Base-by-base conservation (phyloP, 2,888 invertebrate species). In the Hirudinaria manillensis region DNA sequence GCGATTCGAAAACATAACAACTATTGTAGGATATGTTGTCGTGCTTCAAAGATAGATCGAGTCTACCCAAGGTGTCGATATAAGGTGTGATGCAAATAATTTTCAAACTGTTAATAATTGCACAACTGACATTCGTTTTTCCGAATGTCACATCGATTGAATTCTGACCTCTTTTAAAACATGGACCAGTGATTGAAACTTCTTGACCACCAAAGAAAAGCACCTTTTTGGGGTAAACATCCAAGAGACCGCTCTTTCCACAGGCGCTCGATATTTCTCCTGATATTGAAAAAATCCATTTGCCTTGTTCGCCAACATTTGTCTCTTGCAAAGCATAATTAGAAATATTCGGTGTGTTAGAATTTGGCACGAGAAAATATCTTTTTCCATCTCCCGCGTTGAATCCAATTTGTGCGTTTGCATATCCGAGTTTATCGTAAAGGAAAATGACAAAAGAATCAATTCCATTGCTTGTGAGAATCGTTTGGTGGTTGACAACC, bases 231-330 rank as follows among this genome's bases (percentile, higher is more conserved):
- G 75, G 75, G 38, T 72, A 61, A 13, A 75, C 61, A n/a, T 71
- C 72, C 32, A 75, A 53, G 16, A 72, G 21, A 19, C 72, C 66
- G 3, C 34, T 10, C 21, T 32, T 24, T 29, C 72, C 72, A 65
- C 75, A 75, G 13, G 38, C 71, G 3, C 38, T 38, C 7, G 56
- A 27, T 24, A 75, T 75, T n/a, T 75, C 56, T 24, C 56, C 75
- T 24, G 56, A 53, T 45, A 75, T 72, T 27, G 75, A 65, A 72
- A 75, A 75, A 21, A 75, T 71, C 75, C 75, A 75, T 61, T 75
- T 36, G 21, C 75, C 75, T 45, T 71, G 72, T 27, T n/a, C 45
- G 19, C 65, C 72, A 32, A 72, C 66, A 51, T 75, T 75, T 27
- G 65, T 75, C 21, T 75, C 53, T 3, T 1, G 45, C n/a, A 75